phyloP scores from a whole-genome alignment of 2,113 vertebrate species.

The Oreocharis arfaki region DNA sequence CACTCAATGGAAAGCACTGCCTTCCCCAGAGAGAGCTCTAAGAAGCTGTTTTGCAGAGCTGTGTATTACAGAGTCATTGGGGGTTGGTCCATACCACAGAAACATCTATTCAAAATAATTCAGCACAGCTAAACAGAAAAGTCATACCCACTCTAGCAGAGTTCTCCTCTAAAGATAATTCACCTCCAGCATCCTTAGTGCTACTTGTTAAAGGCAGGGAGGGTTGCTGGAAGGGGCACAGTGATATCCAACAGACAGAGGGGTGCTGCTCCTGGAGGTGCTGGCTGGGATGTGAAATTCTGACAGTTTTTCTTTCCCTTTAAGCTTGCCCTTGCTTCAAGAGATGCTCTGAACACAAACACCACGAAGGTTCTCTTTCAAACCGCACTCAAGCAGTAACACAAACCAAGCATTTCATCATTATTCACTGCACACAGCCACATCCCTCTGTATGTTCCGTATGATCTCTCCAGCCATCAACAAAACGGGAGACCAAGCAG shows the following conservation, averaged over 20 bases:
- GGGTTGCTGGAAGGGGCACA: not conserved
- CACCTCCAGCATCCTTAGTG: not conserved
- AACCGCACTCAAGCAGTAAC: not conserved
- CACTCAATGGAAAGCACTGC: not conserved
- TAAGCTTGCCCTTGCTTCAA: not conserved
- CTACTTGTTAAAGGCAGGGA: not conserved
- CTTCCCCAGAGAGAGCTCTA: not conserved
- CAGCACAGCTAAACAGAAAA: not conserved
- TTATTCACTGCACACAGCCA: not conserved
- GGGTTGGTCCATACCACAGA: not conserved
- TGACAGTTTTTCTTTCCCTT: not conserved
- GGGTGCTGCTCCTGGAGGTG: not conserved
- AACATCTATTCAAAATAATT: not conserved
- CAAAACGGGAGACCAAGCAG: not conserved
- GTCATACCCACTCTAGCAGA: not conserved
- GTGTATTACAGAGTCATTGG: not conserved
- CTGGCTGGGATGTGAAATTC: not conserved
- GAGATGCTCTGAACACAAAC: not conserved
- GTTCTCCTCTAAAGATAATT: not conserved
- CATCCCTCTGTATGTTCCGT: not conserved
- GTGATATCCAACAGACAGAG: not conserved
- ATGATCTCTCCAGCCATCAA: not conserved
- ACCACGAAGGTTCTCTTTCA: not conserved
- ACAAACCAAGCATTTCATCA: not conserved
- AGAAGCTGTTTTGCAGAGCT: not conserved